Conservation (phyloP, 2,888 invertebrate species). For the Parascotia fuliginaria region DNA sequence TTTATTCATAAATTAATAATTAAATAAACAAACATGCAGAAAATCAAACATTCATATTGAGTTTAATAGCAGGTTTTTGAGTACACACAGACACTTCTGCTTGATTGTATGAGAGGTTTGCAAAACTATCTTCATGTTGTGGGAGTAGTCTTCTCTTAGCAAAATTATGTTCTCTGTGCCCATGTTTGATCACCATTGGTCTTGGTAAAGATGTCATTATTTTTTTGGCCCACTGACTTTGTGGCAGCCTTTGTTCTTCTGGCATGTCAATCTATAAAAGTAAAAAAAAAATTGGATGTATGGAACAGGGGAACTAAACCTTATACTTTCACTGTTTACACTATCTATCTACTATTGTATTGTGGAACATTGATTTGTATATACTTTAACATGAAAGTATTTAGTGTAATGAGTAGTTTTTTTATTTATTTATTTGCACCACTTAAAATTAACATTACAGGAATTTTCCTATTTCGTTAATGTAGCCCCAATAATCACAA, state of each 20-base stretch:
- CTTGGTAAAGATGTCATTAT: slow-evolving; percentile 55
- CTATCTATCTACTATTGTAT: no score
- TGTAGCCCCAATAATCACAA: no score
- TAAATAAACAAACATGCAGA: neutral
- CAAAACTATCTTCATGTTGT: slow-evolving; percentile 65
- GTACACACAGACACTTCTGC: slow-evolving; percentile 72
- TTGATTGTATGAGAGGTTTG: slow-evolving; percentile 62
- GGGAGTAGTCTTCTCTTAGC: slow-evolving; percentile 44
- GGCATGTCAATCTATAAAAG: slow-evolving; percentile 61
- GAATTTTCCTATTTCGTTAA: no score
- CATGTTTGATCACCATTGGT: slow-evolving; percentile 66
- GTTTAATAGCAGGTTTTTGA: slow-evolving; percentile 61
- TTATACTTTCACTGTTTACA: no score
- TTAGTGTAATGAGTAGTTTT: no score
- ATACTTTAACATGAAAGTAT: no score
- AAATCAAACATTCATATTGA: slow-evolving; percentile 34
- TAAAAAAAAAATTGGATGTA: neutral
- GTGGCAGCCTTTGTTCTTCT: slow-evolving; percentile 59
- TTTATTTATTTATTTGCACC: no score
- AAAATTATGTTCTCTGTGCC: slow-evolving; percentile 54
- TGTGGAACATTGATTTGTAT: no score
- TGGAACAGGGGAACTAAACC: no score
- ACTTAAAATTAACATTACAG: no score
- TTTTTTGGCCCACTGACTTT: slow-evolving; percentile 61
- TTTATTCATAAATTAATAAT: slow-evolving; percentile 1